Conservation (phyloP, 2,888 invertebrate species). For the Morpho deidamia region DNA sequence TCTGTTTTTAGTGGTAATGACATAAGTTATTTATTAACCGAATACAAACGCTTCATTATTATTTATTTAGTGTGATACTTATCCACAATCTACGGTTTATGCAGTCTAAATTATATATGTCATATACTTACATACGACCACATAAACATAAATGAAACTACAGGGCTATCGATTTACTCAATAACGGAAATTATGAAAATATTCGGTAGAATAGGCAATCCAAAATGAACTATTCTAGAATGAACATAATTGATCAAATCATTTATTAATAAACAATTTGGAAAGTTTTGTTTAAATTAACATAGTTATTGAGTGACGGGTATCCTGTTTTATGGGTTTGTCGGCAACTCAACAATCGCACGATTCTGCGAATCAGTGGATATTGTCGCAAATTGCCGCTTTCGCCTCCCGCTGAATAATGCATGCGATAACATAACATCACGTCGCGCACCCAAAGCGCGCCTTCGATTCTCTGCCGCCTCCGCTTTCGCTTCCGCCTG, state of each 20-base stretch:
- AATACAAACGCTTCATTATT: too few relatives aligned
- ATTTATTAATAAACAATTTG: slow-evolving; percentile 24
- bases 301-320: slow-evolving; percentile 66
- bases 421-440: slow-evolving; percentile 75
- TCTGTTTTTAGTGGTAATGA: too few relatives aligned
- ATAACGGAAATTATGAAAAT: too few relatives aligned
- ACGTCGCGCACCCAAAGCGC: slow-evolving; percentile 51
- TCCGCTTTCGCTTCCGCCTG: slow-evolving; percentile 10
- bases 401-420: slow-evolving; percentile 76
- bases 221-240: too few relatives aligned
- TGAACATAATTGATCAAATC: background rate
- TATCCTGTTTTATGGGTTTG: slow-evolving; percentile 68
- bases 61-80: too few relatives aligned
- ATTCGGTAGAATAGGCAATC: too few relatives aligned
- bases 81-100: too few relatives aligned
- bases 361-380: slow-evolving; percentile 73
- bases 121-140: too few relatives aligned
- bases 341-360: slow-evolving; percentile 65
- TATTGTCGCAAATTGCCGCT: slow-evolving; percentile 78
- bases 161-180: too few relatives aligned
- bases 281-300: slow-evolving; percentile 61
- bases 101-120: too few relatives aligned
- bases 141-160: too few relatives aligned
- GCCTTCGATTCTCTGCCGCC: slow-evolving; percentile 29
- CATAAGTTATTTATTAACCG: too few relatives aligned